phyloP scores from a whole-genome alignment of 2,797 vertebrate species.

The Darevskia nairensis region DNA sequence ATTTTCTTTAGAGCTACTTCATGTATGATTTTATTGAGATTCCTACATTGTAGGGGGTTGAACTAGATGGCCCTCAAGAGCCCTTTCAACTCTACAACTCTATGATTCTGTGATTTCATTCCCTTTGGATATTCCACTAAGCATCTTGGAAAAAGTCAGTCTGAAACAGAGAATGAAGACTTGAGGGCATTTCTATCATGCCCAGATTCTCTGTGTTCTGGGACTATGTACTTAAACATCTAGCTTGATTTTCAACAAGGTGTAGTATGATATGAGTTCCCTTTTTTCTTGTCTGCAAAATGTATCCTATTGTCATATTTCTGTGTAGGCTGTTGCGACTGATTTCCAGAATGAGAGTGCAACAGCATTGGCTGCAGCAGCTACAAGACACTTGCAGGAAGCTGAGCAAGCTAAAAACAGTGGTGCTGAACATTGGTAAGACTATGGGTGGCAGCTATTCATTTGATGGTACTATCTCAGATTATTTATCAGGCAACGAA shows the following conservation, averaged over 20 bases:
- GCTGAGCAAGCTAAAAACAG: slow-evolving; percentile 91
- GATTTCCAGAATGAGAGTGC: slow-evolving; percentile 99
- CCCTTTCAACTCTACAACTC: no score
- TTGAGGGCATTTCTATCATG: background rate
- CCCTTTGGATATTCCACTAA: background rate
- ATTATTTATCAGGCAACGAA: background rate
- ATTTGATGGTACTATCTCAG: background rate
- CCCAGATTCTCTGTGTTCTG: background rate
- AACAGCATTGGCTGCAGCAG: slow-evolving; percentile 93
- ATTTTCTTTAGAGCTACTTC: background rate
- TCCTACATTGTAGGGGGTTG: no score
- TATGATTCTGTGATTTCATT: background rate
- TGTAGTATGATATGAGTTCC: background rate
- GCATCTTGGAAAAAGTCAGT: background rate
- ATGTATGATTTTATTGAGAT: no score
- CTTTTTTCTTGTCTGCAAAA: slow-evolving; percentile 8
- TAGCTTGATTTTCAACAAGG: background rate
- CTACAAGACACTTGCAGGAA: slow-evolving; percentile 94
- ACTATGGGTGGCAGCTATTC: background rate
- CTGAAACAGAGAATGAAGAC: background rate
- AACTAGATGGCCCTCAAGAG: no score
- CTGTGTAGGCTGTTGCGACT: slow-evolving; percentile 90
- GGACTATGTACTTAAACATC: background rate
- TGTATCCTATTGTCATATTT: slow-evolving; percentile 36
- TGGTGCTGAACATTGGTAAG: slow-evolving; percentile 92